A percentile compares a stretch with the other conserved stretches of the same genome.
Conservation (phyloP, 1,140 invertebrate species). For the Nymphalis io region DNA sequence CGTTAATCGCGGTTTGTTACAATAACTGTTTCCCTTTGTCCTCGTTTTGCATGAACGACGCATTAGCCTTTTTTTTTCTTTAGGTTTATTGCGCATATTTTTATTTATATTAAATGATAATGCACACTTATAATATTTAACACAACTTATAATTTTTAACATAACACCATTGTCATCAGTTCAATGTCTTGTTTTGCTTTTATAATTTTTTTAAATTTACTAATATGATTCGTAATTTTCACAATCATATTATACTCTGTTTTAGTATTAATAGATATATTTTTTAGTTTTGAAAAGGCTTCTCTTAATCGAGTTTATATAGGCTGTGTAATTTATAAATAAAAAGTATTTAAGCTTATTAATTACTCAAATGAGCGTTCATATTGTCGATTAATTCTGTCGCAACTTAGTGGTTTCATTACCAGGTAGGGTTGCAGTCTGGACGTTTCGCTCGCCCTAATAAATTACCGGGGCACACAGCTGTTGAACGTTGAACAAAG, state of each 20-base stretch:
- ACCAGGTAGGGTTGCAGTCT: conserved; percentile 32
- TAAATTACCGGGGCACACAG: conserved; percentile 38
- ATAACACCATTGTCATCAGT: neutral
- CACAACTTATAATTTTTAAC: neutral
- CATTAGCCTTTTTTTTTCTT: conserved; percentile 29
- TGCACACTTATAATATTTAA: neutral
- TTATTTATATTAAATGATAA: neutral
- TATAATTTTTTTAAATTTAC: too few species aligned
- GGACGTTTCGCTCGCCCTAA: conserved; percentile 37
- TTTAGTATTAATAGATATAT: too few species aligned
- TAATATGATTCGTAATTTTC: too few species aligned
- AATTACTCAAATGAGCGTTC: neutral
- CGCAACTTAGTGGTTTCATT: conserved; percentile 26
- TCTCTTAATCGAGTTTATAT: neutral
- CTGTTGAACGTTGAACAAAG: conserved; percentile 52
- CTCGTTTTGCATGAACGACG: conserved; percentile 32
- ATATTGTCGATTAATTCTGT: conserved; percentile 6
- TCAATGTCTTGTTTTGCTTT: too few species aligned
- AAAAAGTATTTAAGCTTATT: neutral
- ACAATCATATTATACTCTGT: too few species aligned
- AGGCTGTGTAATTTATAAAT: neutral
- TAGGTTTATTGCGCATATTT: neutral
- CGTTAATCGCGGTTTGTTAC: conserved; percentile 35
- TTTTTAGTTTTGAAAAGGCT: too few species aligned
- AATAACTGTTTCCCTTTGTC: conserved; percentile 44